Percentiles rank a stretch among this genome's conserved stretches.
phyloP scores from a whole-genome alignment of 2,888 invertebrate genomes.

The Parelbella ahira region DNA sequence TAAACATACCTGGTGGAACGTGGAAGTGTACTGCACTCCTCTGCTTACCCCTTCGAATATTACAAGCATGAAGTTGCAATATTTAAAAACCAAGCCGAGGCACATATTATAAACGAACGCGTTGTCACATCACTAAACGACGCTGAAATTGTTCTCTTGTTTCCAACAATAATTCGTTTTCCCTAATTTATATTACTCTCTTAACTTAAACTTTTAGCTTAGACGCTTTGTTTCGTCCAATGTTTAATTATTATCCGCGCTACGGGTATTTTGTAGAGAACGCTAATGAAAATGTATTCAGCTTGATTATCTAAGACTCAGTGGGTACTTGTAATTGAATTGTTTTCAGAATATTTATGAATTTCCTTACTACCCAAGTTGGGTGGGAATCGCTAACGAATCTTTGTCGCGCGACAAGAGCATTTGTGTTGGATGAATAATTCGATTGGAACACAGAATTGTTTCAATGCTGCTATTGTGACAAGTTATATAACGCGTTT shows the following conservation, averaged over 20 bases:
- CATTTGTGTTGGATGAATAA: constrained; percentile 4
- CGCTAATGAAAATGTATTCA: constrained; percentile 46
- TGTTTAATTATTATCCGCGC: constrained; percentile 49
- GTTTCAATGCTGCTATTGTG: no score
- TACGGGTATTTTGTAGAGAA: constrained; percentile 19
- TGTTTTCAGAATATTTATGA: constrained; percentile 37
- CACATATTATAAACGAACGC: no score
- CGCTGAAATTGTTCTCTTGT: constrained; percentile 55
- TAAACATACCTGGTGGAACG: no score
- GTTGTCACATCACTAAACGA: constrained; percentile 32
- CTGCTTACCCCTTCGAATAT: no score
- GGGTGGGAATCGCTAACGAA: constrained; percentile 20
- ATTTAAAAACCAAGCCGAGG: no score
- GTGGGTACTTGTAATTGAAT: constrained; percentile 36
- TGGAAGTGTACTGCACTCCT: no score
- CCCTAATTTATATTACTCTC: constrained; percentile 55
- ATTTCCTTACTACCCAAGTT: constrained; percentile 24
- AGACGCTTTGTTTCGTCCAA: constrained; percentile 42
- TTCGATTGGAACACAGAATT: constrained; percentile 15
- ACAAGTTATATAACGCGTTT: no score
- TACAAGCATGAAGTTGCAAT: no score
- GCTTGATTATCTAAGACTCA: constrained; percentile 38
- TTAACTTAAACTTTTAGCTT: constrained; percentile 49
- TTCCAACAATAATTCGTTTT: constrained; percentile 57
- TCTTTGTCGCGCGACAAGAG: constrained; percentile 7